Evolutionary conservation across 2,113 vertebrate genomes (phyloP).

Genomic region (Laterallus jamaicensis): DNA sequence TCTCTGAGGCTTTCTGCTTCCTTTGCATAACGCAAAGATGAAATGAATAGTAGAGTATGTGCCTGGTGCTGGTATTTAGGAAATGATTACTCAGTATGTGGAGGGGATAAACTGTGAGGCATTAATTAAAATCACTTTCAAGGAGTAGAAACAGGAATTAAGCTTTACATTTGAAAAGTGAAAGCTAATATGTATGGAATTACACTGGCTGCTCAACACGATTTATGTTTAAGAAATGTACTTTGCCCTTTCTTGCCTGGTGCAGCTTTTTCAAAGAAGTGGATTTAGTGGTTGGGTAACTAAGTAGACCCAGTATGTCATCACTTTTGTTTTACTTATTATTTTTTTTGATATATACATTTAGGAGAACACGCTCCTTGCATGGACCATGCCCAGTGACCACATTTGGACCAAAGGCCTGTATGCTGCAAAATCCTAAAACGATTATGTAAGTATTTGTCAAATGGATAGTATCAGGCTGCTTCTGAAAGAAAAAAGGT

Average conservation of each 20-base stretch:
- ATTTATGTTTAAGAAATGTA: not conserved
- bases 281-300: not conserved
- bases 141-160: not conserved
- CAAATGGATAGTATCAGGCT: not conserved
- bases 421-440: conserved; percentile 94
- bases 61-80: not conserved
- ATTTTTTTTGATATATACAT: fast-evolving
- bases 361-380: conserved; percentile 90
- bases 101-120: not conserved
- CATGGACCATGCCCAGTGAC: conserved; percentile 97
- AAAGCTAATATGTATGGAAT: not conserved
- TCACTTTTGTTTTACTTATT: not conserved
- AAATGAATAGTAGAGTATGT: not conserved
- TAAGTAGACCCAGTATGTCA: not conserved
- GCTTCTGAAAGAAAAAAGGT: not conserved
- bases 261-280: not conserved
- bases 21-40: not conserved
- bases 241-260: not conserved
- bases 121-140: not conserved
- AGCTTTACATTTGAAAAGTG: not conserved
- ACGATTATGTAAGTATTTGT: conserved; percentile 90
- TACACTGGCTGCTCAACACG: not conserved
- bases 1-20: not conserved
- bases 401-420: conserved; percentile 97
- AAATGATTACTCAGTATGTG: not conserved